These are phyloP conservation scores for Ips typographus DNA, from an alignment of 1,140 invertebrate species.

Conservation along the genomic window DNA sequence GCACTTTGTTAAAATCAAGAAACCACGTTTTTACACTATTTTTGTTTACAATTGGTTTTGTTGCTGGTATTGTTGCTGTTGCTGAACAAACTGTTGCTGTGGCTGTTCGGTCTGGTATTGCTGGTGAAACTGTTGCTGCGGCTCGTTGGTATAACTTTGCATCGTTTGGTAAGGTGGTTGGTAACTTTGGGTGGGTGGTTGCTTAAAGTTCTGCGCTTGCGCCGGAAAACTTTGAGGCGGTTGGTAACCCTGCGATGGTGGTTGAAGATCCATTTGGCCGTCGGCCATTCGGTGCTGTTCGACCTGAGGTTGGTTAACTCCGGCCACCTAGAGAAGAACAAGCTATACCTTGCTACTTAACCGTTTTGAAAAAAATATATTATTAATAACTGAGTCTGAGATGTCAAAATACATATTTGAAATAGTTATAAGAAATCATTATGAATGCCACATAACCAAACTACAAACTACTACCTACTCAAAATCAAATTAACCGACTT, in stretches of 20 bases:
- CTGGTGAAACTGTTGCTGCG: conserved; percentile 26
- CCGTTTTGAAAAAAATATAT: too few relatives aligned
- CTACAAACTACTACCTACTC: too few relatives aligned
- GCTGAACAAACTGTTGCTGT: conserved; percentile 35
- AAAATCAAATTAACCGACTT: neutral
- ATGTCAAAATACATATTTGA: neutral
- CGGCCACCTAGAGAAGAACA: neutral
- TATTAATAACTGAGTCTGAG: conserved; percentile 43
- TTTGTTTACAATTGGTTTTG: too few relatives aligned
- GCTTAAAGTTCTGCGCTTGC: conserved; percentile 28
- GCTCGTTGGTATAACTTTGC: conserved; percentile 13
- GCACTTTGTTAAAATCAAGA: too few relatives aligned
- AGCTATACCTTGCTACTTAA: too few relatives aligned
- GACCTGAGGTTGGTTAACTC: conserved; percentile 16
- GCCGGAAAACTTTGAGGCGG: conserved; percentile 41
- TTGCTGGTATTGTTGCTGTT: conserved; percentile 26
- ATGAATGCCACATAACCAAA: too few relatives aligned
- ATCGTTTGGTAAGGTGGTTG: conserved; percentile 25
- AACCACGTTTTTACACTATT: too few relatives aligned
- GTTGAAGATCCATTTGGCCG: conserved; percentile 45
- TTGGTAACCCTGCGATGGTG: conserved; percentile 39
- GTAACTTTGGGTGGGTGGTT: conserved; percentile 15
- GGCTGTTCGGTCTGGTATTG: conserved; percentile 13
- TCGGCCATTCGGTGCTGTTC: conserved; percentile 47
- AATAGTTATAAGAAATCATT: too few relatives aligned